Conservation (phyloP, 2,113 vertebrate species). For the Eurystomus gularis region DNA sequence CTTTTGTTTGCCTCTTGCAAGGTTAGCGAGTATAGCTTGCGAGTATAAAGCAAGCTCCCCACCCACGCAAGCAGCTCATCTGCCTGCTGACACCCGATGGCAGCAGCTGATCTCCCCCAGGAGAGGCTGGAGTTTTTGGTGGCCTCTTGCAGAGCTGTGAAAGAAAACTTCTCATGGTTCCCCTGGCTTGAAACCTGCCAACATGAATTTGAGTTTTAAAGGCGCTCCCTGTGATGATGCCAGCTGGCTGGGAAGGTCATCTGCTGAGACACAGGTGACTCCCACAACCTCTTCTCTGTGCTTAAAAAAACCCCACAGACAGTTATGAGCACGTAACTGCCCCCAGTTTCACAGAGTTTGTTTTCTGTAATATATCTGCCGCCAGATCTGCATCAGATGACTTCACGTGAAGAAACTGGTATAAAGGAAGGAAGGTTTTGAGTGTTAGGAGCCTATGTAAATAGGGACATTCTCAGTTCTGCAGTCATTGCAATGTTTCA, state of each 20-base stretch:
- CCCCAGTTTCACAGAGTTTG: neutral
- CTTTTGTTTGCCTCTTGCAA: neutral
- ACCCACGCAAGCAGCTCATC: neutral
- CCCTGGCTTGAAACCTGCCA: neutral
- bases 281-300: neutral
- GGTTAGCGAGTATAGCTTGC: neutral
- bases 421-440: neutral
- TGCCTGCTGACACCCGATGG: accelerated
- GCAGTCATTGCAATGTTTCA: neutral
- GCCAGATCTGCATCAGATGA: neutral
- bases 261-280: neutral
- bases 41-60: neutral
- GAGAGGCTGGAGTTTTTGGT: neutral
- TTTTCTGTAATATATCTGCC: neutral
- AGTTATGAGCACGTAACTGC: neutral
- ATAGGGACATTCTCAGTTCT: neutral
- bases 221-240: neutral
- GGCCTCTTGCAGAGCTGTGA: neutral
- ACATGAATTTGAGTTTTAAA: neutral
- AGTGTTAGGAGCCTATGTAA: neutral
- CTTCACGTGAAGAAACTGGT: neutral
- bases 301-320: neutral
- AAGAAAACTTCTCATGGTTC: neutral
- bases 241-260: neutral
- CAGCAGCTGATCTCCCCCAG: neutral